These are phyloP conservation scores for Rhynchotus rufescens DNA, from an alignment of 2,797 vertebrate genomes.

Conservation along the genomic window DNA sequence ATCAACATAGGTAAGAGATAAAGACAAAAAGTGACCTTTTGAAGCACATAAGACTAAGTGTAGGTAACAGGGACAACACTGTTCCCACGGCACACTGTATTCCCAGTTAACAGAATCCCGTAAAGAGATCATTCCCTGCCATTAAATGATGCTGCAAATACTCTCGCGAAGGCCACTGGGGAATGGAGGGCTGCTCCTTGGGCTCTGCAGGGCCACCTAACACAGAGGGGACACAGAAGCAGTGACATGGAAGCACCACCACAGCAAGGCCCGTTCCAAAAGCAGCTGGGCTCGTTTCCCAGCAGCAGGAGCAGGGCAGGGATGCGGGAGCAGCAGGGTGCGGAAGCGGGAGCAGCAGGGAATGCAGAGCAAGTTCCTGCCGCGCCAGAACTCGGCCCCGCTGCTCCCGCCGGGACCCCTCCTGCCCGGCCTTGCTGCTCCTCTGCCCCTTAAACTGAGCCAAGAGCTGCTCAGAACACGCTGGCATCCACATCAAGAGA, in stretches of 20 bases:
- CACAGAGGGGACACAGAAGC: background rate
- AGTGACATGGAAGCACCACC: no score
- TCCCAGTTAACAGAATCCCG: background rate
- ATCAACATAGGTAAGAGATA: background rate
- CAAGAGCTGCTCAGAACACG: background rate
- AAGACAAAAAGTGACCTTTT: background rate
- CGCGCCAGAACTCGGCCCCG: background rate
- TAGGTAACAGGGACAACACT: background rate
- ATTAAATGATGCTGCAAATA: background rate
- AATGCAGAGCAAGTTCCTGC: background rate
- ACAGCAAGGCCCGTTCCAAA: no score
- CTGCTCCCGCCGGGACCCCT: background rate
- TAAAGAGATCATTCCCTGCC: background rate
- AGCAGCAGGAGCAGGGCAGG: background rate
- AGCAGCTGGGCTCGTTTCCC: background rate
- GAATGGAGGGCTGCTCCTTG: background rate
- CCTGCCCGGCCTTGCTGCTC: background rate
- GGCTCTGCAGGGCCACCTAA: background rate
- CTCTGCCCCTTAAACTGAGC: background rate
- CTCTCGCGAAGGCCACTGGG: background rate
- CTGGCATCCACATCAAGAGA: background rate
- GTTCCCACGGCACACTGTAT: background rate
- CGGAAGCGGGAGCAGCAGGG: background rate
- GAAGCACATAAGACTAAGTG: background rate
- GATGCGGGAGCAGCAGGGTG: background rate